These are phyloP conservation scores for Drosophila leontia DNA, from an alignment of 1,140 invertebrate genomes.

Conservation along the genomic window DNA sequence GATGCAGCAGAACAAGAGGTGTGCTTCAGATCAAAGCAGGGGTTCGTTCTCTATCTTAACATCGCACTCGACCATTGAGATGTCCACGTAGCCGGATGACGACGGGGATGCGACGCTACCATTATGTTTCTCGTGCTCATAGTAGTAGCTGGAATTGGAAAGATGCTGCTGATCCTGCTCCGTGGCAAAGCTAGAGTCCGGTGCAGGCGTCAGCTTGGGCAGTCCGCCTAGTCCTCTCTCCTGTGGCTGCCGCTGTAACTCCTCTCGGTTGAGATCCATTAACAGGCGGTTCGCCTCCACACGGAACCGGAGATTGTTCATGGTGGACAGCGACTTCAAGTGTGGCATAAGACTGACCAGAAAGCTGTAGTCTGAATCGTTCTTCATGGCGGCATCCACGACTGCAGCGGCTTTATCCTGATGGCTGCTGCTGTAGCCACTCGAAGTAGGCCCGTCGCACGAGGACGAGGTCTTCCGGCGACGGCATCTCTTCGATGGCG, in stretches of 20 bases:
- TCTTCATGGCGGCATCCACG: conserved; percentile 19
- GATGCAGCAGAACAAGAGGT: conserved; percentile 15
- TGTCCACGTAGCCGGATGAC: conserved; percentile 31
- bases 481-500: conserved; percentile 40
- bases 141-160: conserved; percentile 14
- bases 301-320: conserved; percentile 65
- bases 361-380: conserved; percentile 68
- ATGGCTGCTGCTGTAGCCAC: conserved; percentile 4
- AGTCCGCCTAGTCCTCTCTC: not conserved
- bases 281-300: conserved; percentile 59
- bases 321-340: conserved; percentile 58
- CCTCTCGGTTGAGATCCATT: conserved; percentile 60
- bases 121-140: not conserved
- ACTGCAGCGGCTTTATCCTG: conserved; percentile 2
- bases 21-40: conserved; percentile 21
- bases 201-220: conserved; percentile 43
- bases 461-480: conserved; percentile 39
- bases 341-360: conserved; percentile 67
- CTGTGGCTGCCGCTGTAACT: conserved; percentile 9
- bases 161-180: not conserved
- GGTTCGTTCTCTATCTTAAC: conserved; percentile 74
- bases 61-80: conserved; percentile 64
- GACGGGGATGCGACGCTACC: conserved; percentile 1
- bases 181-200: conserved; percentile 11
- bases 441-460: conserved; percentile 24